Percentiles rank a stretch among this genome's conserved stretches.
These are phyloP conservation scores for Nipponia nippon DNA, from an alignment of 2,113 vertebrate genomes.

Conservation along the genomic window DNA sequence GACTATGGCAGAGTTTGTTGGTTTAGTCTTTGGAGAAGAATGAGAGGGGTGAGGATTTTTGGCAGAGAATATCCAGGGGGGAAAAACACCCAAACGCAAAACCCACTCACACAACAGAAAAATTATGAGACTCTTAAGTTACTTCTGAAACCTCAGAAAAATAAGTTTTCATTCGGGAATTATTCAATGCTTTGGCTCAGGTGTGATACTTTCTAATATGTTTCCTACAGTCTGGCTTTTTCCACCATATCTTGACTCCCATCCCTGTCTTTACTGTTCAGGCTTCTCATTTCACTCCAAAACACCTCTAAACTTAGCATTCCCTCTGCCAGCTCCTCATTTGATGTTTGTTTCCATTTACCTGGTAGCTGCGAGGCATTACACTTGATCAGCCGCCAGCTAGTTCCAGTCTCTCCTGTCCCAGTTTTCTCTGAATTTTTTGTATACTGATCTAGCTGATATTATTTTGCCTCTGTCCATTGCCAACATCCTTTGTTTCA, in stretches of 20 bases:
- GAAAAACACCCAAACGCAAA: neutral
- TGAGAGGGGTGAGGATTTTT: neutral
- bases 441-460: neutral
- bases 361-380: neutral
- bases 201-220: neutral
- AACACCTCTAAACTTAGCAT: neutral
- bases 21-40: neutral
- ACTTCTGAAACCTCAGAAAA: neutral
- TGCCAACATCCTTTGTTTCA: neutral
- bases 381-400: neutral
- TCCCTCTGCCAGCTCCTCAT: neutral
- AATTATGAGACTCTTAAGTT: neutral
- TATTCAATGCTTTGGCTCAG: neutral
- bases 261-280: neutral
- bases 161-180: neutral
- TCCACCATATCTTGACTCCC: neutral
- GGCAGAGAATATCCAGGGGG: rapidly evolving
- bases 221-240: neutral
- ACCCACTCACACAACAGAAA: neutral
- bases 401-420: neutral
- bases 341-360: neutral
- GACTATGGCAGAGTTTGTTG: neutral
- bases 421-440: neutral
- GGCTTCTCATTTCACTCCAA: neutral
- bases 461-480: neutral